Conservation (phyloP, 2,888 invertebrate species). For the Drosophila pseudotakahashii region DNA sequence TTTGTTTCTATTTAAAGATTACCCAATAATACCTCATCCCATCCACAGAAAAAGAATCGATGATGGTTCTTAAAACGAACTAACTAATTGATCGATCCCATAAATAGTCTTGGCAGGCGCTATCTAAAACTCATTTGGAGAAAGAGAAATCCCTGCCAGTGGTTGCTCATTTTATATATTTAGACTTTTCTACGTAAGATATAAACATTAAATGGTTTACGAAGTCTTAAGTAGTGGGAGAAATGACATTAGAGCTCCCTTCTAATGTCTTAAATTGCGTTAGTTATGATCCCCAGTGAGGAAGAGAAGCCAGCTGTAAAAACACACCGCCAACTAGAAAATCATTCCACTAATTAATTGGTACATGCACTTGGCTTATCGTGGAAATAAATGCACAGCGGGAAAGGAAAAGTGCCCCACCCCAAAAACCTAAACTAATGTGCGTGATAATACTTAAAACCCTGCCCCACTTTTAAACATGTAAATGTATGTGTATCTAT, state of each 20-base stretch:
- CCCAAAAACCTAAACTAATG: constrained; percentile 17
- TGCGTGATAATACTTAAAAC: constrained; percentile 49
- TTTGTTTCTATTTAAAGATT: not conserved
- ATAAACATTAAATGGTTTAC: not conserved
- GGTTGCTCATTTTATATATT: constrained; percentile 1
- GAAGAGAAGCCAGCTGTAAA: not conserved
- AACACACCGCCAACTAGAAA: constrained; percentile 7
- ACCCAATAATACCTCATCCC: too few species aligned
- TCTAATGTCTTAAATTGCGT: not conserved
- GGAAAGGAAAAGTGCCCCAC: not conserved
- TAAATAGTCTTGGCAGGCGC: not conserved
- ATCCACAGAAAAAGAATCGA: not conserved
- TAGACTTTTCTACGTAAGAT: not conserved
- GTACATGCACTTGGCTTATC: constrained; percentile 54
- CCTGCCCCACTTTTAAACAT: not conserved
- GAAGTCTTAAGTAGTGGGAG: not conserved
- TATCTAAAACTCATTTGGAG: not conserved
- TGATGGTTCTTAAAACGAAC: not conserved
- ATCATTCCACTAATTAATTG: constrained; percentile 66
- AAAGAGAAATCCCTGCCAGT: not conserved
- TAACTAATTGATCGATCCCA: not conserved
- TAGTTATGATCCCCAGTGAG: not conserved
- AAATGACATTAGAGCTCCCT: not conserved
- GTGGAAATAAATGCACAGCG: constrained; percentile 7
- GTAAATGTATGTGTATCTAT: not conserved